These are phyloP conservation scores for Drosophila trapezifrons DNA, from an alignment of 1,140 invertebrate genomes.

Conservation along the genomic window DNA sequence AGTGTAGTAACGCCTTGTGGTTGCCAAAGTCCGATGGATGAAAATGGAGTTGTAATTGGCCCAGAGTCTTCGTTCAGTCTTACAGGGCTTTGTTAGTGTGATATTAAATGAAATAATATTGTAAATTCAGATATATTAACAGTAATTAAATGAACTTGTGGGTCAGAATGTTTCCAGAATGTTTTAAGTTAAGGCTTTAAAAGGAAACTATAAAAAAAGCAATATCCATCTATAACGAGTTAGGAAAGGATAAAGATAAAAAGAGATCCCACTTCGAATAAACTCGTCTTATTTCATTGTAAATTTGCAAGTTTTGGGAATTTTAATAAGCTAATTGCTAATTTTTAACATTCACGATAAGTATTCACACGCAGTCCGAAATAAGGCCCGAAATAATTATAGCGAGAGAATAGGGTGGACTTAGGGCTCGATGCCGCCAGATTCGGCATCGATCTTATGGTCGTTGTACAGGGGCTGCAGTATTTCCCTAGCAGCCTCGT, in stretches of 20 bases:
- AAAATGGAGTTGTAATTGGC: not conserved
- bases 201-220: no score
- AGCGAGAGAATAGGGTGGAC: not conserved
- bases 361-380: not conserved
- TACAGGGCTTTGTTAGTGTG: no score
- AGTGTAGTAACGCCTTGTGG: conserved; percentile 1
- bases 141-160: no score
- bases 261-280: not conserved
- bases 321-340: no score
- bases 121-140: no score
- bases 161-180: no score
- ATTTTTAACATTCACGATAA: not conserved
- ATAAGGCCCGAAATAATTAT: not conserved
- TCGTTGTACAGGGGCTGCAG: not conserved
- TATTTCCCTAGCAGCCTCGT: conserved; percentile 31
- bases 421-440: conserved; percentile 29
- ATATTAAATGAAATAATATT: no score
- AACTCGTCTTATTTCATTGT: not conserved
- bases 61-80: no score
- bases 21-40: not conserved
- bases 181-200: no score
- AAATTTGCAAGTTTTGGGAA: not conserved
- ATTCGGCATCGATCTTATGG: conserved; percentile 54
- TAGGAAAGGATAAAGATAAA: not conserved
- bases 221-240: no score